Conservation (phyloP, 2,888 invertebrate genomes). For the Phyllotreta cruciferae region DNA sequence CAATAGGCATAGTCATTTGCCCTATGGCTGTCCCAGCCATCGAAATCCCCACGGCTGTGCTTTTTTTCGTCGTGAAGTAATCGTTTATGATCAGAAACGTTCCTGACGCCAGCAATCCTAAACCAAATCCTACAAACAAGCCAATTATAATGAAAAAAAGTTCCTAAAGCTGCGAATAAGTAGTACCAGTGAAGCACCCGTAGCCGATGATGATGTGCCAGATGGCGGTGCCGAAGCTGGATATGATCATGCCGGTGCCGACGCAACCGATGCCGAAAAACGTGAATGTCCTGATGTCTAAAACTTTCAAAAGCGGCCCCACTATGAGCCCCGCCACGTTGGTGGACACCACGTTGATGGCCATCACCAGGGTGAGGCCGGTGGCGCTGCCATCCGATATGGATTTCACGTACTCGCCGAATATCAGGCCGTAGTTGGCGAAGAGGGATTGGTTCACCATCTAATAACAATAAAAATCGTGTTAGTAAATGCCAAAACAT, state of each 20-base stretch:
- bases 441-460: conserved; percentile 76
- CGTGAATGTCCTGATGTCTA: conserved; percentile 65
- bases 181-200: conserved; percentile 63
- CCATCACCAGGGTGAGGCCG: conserved; percentile 73
- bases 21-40: conserved; percentile 80
- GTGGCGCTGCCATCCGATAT: conserved; percentile 69
- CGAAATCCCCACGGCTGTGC: conserved; percentile 77
- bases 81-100: conserved; percentile 76
- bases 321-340: conserved; percentile 74
- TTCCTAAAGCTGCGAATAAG: too few relatives aligned
- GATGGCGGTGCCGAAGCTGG: conserved; percentile 63
- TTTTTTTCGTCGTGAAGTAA: conserved; percentile 72
- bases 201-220: conserved; percentile 66
- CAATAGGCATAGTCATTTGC: conserved; percentile 76
- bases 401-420: conserved; percentile 68
- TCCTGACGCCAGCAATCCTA: conserved; percentile 75
- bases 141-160: conserved; percentile 1
- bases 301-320: conserved; percentile 70
- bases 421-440: conserved; percentile 74
- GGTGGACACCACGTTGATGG: conserved; percentile 70
- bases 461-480: conserved; percentile 42
- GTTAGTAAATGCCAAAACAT: neutral
- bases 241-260: conserved; percentile 63
- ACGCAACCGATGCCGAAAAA: conserved; percentile 64
- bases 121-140: conserved; percentile 66